Conservation (phyloP, 2,113 vertebrate species). For the Sitta europaea region DNA sequence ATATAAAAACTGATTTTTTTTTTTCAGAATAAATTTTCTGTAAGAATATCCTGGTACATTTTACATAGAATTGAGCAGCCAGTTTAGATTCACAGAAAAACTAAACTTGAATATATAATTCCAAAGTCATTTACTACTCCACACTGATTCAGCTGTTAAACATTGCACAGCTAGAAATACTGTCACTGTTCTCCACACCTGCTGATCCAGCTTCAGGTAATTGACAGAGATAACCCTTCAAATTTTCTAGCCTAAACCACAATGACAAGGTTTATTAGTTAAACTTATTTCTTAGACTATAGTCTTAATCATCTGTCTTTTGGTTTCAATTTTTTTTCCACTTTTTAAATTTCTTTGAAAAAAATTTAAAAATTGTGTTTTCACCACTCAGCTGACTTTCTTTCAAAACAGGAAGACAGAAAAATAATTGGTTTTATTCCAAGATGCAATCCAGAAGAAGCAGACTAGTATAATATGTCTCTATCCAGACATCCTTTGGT, state of each 20-base stretch:
- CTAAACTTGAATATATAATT: not conserved
- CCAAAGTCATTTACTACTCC: not conserved
- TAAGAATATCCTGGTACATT: not conserved
- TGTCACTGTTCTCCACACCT: not conserved
- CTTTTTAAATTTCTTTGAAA: accelerated
- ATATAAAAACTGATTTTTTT: not conserved
- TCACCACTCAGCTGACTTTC: not conserved
- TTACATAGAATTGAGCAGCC: not conserved
- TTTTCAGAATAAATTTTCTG: not conserved
- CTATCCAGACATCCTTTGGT: not conserved
- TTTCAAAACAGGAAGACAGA: not conserved
- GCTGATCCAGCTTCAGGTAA: not conserved
- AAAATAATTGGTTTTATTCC: not conserved
- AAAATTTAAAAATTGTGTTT: not conserved
- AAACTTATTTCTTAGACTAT: not conserved
- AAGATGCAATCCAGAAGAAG: not conserved
- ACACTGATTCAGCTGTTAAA: not conserved
- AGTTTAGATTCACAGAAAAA: not conserved
- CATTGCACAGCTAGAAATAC: not conserved
- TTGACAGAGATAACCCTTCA: not conserved
- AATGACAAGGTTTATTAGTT: not conserved
- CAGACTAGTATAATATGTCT: not conserved
- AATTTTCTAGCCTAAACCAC: not conserved
- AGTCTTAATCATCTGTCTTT: not conserved
- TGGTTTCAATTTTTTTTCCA: not conserved